Evolutionary conservation across 2,113 vertebrate genomes (phyloP).

Genomic region (Pseudopodoces humilis): DNA sequence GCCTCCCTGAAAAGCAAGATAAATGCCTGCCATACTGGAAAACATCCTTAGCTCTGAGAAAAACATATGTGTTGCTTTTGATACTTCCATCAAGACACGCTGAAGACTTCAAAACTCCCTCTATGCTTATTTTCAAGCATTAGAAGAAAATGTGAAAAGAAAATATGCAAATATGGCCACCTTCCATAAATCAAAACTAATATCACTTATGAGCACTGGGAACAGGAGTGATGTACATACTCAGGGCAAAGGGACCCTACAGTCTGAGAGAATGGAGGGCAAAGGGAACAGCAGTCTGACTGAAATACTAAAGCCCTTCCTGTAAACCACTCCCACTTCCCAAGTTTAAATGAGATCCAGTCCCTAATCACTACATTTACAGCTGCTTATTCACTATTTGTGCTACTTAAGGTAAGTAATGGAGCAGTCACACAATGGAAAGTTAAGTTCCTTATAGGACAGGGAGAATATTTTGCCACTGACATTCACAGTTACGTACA

Average conservation of each 20-base stretch:
- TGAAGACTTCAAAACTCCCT: background rate
- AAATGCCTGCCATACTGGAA: background rate
- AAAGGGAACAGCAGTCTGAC: background rate
- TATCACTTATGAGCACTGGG: background rate
- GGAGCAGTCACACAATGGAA: background rate
- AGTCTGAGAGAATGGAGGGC: background rate
- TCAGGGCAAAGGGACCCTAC: background rate
- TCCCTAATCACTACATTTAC: background rate
- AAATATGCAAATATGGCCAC: background rate
- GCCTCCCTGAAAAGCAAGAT: background rate
- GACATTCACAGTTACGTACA: background rate
- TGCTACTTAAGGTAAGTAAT: rapidly evolving
- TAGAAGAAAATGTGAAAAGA: background rate
- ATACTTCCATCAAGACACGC: background rate
- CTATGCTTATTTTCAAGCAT: background rate
- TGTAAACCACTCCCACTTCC: background rate
- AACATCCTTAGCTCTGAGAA: background rate
- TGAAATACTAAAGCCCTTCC: background rate
- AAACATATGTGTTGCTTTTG: background rate
- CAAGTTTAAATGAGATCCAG: background rate
- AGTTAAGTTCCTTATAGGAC: background rate
- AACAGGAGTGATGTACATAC: background rate
- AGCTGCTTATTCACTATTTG: background rate
- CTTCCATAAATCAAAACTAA: background rate
- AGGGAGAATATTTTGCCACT: background rate